Conservation (phyloP, 1,140 invertebrate genomes). For the Saccostrea cuccullata region DNA sequence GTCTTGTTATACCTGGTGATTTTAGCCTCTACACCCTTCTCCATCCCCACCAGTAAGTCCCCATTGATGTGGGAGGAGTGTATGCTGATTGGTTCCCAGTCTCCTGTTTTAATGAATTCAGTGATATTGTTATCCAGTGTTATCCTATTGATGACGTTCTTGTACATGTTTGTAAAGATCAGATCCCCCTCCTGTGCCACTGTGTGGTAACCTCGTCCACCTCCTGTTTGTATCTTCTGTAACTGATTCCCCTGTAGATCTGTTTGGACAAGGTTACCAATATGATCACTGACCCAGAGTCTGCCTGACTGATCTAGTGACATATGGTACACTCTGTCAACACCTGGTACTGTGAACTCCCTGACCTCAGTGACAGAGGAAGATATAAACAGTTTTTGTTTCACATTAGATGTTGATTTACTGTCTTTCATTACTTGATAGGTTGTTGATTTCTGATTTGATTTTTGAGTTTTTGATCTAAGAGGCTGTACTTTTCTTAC, state of each 20-base stretch:
- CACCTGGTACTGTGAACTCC: neutral
- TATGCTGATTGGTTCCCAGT: neutral
- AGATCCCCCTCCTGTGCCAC: neutral
- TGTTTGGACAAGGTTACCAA: neutral
- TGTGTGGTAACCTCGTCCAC: neutral
- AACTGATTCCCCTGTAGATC: neutral
- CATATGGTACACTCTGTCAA: neutral
- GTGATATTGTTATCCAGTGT: neutral
- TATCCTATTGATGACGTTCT: slow-evolving; percentile 1
- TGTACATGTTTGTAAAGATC: neutral
- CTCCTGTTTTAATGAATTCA: neutral
- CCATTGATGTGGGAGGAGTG: no score
- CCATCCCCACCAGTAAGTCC: neutral
- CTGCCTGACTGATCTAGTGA: neutral
- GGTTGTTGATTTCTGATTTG: neutral
- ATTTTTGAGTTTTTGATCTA: no score
- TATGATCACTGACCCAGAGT: neutral
- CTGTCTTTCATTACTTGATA: neutral
- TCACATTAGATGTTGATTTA: neutral
- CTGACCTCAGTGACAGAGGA: neutral
- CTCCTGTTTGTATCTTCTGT: neutral
- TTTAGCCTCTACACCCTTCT: neutral
- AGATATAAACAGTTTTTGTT: neutral
- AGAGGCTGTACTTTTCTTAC: neutral
- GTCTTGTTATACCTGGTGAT: neutral